These are phyloP conservation scores for Hemithea aestivaria DNA, from an alignment of 2,888 invertebrate genomes.

Conservation along the genomic window DNA sequence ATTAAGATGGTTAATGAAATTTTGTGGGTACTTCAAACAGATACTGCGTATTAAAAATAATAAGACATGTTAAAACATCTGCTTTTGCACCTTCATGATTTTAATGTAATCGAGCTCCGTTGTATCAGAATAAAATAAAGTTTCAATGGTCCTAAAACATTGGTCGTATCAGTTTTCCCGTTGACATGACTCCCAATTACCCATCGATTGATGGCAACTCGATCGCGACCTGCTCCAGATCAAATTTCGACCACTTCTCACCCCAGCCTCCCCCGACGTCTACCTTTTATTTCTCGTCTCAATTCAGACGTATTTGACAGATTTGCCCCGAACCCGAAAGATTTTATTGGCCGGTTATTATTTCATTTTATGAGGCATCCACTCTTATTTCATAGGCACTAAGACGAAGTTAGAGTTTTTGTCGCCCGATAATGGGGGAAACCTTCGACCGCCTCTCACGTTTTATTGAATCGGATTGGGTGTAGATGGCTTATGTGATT, in stretches of 20 bases:
- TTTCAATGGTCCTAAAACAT: constrained; percentile 29
- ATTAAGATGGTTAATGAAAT: neutral
- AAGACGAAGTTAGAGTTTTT: constrained; percentile 67
- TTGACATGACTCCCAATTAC: constrained; percentile 70
- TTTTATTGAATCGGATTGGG: constrained; percentile 63
- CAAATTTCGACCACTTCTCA: constrained; percentile 69
- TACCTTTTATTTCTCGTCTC: constrained; percentile 41
- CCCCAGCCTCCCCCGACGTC: constrained; percentile 48
- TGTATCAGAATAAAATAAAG: constrained; percentile 10
- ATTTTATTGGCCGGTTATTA: constrained; percentile 77
- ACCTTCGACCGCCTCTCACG: constrained; percentile 58
- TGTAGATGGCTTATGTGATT: constrained; percentile 50
- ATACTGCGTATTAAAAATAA: no score
- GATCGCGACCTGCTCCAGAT: constrained; percentile 60
- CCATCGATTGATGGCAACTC: constrained; percentile 58
- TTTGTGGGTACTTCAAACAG: no score
- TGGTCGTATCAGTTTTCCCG: constrained; percentile 51
- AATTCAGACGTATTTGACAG: constrained; percentile 66
- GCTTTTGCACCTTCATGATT: no score
- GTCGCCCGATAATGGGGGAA: constrained; percentile 66
- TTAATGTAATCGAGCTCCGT: constrained; percentile 11
- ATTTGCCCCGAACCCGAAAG: constrained; percentile 59
- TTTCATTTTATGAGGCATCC: constrained; percentile 75
- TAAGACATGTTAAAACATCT: no score
- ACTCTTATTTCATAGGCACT: constrained; percentile 74